These are phyloP conservation scores for Vireo altiloquus DNA, from an alignment of 2,113 vertebrate genomes.

Conservation along the genomic window DNA sequence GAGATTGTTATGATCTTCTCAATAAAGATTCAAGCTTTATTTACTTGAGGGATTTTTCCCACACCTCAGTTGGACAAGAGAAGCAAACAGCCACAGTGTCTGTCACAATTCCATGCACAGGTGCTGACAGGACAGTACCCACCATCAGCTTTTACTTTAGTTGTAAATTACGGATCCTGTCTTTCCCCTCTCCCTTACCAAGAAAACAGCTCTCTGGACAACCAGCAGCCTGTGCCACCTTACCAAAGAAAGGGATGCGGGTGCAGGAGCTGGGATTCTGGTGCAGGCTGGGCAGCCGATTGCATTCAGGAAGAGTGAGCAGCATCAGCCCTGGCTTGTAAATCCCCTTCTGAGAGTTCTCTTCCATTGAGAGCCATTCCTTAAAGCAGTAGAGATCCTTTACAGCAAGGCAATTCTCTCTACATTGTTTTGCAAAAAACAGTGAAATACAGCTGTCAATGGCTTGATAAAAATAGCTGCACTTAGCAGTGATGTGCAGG, in stretches of 20 bases:
- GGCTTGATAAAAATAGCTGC: not conserved
- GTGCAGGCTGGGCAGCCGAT: slow-evolving; percentile 83
- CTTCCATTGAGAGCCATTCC: slow-evolving; percentile 83
- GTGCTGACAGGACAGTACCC: not conserved
- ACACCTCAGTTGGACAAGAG: rapidly evolving
- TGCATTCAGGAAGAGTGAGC: slow-evolving; percentile 81
- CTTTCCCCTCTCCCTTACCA: not conserved
- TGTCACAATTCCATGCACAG: not conserved
- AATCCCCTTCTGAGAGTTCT: slow-evolving; percentile 73
- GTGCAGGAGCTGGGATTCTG: slow-evolving; percentile 78
- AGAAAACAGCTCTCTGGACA: not conserved
- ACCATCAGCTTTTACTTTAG: not conserved
- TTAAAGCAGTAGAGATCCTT: slow-evolving; percentile 95
- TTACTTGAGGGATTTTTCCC: not conserved
- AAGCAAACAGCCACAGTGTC: not conserved
- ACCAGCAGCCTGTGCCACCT: not conserved
- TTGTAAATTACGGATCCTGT: rapidly evolving
- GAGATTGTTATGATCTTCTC: not conserved
- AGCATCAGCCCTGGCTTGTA: slow-evolving; percentile 70
- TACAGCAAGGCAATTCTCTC: slow-evolving; percentile 93
- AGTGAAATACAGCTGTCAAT: slow-evolving; percentile 55
- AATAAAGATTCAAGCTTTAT: not conserved
- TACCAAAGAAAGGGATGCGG: slow-evolving; percentile 86
- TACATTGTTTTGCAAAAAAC: slow-evolving; percentile 69
- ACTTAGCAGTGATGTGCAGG: not conserved